Conservation (phyloP, 2,797 vertebrate genomes). For the Falco concolor region DNA sequence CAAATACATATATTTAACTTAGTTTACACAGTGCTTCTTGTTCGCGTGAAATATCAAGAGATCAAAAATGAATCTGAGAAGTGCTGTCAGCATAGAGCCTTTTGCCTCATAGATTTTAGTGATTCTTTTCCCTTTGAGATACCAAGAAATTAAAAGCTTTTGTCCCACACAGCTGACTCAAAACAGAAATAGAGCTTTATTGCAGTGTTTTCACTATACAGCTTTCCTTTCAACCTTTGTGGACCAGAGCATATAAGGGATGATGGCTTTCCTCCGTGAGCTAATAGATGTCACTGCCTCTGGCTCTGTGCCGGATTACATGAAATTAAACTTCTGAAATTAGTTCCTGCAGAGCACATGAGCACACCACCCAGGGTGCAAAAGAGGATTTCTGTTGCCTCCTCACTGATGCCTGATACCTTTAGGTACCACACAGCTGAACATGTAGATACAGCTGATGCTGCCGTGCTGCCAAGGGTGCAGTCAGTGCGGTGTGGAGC, state of each 20-base stretch:
- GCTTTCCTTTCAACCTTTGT: background rate
- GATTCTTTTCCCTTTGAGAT: background rate
- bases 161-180: background rate
- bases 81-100: background rate
- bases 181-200: background rate
- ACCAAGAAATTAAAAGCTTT: background rate
- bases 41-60: background rate
- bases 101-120: background rate
- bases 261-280: background rate
- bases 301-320: background rate
- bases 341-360: background rate
- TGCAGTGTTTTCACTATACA: background rate
- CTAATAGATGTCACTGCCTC: background rate
- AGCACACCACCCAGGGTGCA: fast-evolving
- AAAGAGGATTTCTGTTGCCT: background rate
- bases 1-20: background rate
- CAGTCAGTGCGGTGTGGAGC: background rate
- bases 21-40: background rate
- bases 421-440: background rate
- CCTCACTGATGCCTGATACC: background rate
- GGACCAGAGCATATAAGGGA: background rate
- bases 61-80: background rate
- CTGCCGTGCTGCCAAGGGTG: background rate
- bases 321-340: background rate
- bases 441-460: fast-evolving